A percentile compares a stretch with the other conserved stretches of the same genome.
Evolutionary conservation across 2,113 vertebrate genomes (phyloP).

Genomic region (Galbula dea): DNA sequence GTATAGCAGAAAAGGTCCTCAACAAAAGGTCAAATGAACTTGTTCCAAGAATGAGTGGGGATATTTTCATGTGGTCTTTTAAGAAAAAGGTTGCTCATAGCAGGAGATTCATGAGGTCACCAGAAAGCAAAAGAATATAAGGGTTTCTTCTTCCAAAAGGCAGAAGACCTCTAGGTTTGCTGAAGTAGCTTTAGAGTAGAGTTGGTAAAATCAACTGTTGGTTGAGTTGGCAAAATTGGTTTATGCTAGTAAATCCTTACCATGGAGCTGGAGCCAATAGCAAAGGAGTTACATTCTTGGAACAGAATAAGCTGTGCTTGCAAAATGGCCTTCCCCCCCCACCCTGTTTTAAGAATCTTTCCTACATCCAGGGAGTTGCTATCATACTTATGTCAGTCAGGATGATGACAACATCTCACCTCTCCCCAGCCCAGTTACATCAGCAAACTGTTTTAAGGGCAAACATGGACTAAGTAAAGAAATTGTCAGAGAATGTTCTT

Average conservation of each 20-base stretch:
- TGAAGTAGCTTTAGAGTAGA: background rate
- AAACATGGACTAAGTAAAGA: background rate
- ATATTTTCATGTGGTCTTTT: conserved; percentile 1
- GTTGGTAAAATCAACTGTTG: no score
- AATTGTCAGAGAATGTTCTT: background rate
- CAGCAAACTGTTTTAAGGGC: conserved; percentile 31
- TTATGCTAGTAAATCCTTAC: background rate
- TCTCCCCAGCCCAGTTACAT: background rate
- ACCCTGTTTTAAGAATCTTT: background rate
- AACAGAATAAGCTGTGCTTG: background rate
- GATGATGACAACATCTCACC: background rate
- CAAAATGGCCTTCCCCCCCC: background rate
- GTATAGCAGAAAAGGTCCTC: background rate
- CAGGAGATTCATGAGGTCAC: background rate
- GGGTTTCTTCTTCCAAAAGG: background rate
- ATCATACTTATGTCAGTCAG: conserved; percentile 17
- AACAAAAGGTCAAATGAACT: conserved; percentile 20
- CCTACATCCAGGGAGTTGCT: background rate
- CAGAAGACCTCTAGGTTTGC: background rate
- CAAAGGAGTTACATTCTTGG: background rate
- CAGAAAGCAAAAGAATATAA: background rate
- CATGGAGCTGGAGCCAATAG: background rate
- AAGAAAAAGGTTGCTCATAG: background rate
- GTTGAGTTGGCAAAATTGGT: no score
- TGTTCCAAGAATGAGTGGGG: background rate